These are phyloP conservation scores for Luehdorfia chinensis DNA, from an alignment of 1,140 invertebrate species.

Conservation along the genomic window DNA sequence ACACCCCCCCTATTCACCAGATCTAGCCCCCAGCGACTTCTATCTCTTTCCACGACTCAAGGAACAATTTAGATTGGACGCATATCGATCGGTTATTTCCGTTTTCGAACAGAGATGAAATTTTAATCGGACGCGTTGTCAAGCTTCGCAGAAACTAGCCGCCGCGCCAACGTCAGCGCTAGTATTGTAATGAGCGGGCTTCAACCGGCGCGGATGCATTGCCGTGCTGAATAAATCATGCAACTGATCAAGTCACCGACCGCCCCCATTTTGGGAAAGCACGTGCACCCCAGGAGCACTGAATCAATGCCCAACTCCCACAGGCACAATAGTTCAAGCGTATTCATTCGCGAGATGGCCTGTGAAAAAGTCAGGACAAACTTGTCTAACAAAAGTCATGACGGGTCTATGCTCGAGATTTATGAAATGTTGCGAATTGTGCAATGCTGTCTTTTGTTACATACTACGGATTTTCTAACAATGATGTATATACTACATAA, in stretches of 20 bases:
- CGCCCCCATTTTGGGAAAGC: too few species aligned
- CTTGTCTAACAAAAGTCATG: neutral
- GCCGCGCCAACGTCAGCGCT: slow-evolving; percentile 38
- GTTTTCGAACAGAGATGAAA: slow-evolving; percentile 67
- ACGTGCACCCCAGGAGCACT: slow-evolving; percentile 3
- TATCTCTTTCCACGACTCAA: too few species aligned
- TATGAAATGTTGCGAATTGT: neutral
- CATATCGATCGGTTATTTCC: slow-evolving; percentile 59
- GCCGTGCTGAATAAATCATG: slow-evolving; percentile 53
- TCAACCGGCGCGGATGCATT: slow-evolving; percentile 24
- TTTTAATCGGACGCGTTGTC: slow-evolving; percentile 69
- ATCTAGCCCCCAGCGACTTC: too few species aligned
- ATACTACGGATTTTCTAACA: too few species aligned
- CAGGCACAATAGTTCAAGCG: slow-evolving; percentile 19
- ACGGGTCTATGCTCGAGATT: neutral
- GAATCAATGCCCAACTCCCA: slow-evolving; percentile 21
- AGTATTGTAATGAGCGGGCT: slow-evolving; percentile 54
- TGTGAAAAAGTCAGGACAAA: neutral
- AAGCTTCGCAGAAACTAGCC: slow-evolving; percentile 48
- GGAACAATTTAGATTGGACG: slow-evolving; percentile 48
- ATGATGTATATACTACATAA: too few species aligned
- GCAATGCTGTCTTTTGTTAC: neutral
- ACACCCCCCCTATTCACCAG: too few species aligned
- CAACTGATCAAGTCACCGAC: too few species aligned
- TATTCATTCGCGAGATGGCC: slow-evolving; percentile 1